Evolutionary conservation across 2,797 vertebrate species (phyloP).

Genomic region (Chromobotia macracanthus): DNA sequence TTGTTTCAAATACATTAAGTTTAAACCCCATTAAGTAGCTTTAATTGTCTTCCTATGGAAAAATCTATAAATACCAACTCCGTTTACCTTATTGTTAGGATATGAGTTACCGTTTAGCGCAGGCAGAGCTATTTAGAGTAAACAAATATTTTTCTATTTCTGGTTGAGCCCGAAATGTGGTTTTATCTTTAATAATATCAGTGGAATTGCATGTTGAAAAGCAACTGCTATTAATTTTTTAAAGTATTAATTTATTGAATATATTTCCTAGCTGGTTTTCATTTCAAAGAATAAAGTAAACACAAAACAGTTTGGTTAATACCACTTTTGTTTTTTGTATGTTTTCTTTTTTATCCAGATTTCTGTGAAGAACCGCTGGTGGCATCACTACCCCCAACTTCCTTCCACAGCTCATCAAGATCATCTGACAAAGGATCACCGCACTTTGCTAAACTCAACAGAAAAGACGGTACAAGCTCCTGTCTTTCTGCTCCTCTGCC

Average conservation of each 20-base stretch:
- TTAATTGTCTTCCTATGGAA: neutral
- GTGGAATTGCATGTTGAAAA: neutral
- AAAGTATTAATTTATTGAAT: neutral
- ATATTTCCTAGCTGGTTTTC: too few species aligned
- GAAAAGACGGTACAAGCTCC: slow-evolving; percentile 73
- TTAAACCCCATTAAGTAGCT: slow-evolving; percentile 7
- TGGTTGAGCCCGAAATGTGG: neutral
- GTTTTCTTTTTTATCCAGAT: slow-evolving; percentile 62
- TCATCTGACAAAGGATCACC: slow-evolving; percentile 73
- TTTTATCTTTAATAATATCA: neutral
- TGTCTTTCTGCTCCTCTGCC: slow-evolving; percentile 4
- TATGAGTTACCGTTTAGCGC: neutral
- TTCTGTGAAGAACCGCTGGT: slow-evolving; percentile 75
- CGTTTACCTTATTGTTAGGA: neutral
- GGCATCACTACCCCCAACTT: slow-evolving; percentile 67
- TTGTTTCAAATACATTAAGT: neutral
- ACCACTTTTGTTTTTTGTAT: too few species aligned
- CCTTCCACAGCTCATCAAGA: slow-evolving; percentile 78
- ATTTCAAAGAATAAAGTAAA: too few species aligned
- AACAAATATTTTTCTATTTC: neutral
- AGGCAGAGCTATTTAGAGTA: neutral
- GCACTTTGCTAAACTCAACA: slow-evolving; percentile 77
- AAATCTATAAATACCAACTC: neutral
- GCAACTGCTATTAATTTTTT: neutral
- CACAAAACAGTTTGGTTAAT: too few species aligned